phyloP scores from a whole-genome alignment of 2,113 vertebrate genomes.

The Stigmatopora nigra region DNA sequence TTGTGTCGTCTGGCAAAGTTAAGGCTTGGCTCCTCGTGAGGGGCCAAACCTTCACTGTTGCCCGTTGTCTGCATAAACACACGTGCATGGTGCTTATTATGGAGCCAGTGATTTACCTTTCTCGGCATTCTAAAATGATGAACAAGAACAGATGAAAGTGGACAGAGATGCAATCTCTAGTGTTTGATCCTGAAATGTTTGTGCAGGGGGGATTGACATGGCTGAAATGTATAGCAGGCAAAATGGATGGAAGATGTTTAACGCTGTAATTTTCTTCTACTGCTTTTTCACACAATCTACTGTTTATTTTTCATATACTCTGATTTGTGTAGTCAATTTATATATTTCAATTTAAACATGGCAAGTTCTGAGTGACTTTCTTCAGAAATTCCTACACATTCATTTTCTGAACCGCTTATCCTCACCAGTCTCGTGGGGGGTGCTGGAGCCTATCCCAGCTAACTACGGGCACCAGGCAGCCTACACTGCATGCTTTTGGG shows the following conservation, averaged over 20 bases:
- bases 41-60: slow-evolving; percentile 33
- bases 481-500: too few species aligned
- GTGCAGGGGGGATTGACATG: slow-evolving; percentile 22
- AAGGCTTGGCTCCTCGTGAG: slow-evolving; percentile 35
- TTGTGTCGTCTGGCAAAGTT: slow-evolving; percentile 57
- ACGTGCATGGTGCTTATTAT: slow-evolving; percentile 24
- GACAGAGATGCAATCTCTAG: slow-evolving; percentile 25
- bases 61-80: slow-evolving; percentile 52
- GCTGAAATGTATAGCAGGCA: slow-evolving; percentile 16
- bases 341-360: not conserved
- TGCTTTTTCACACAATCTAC: not conserved
- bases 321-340: not conserved
- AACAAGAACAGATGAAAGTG: slow-evolving; percentile 15
- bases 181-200: slow-evolving; percentile 22
- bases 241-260: not conserved
- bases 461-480: too few species aligned
- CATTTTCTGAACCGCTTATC: too few species aligned
- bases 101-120: slow-evolving; percentile 21
- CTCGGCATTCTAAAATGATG: slow-evolving; percentile 9
- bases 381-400: slow-evolving; percentile 24
- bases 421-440: too few species aligned
- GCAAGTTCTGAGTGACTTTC: not conserved
- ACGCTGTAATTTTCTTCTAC: not conserved
- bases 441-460: too few species aligned
- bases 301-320: not conserved